Conservation (phyloP, 2,113 vertebrate genomes). For the Cyphomyrus plagiostoma region DNA sequence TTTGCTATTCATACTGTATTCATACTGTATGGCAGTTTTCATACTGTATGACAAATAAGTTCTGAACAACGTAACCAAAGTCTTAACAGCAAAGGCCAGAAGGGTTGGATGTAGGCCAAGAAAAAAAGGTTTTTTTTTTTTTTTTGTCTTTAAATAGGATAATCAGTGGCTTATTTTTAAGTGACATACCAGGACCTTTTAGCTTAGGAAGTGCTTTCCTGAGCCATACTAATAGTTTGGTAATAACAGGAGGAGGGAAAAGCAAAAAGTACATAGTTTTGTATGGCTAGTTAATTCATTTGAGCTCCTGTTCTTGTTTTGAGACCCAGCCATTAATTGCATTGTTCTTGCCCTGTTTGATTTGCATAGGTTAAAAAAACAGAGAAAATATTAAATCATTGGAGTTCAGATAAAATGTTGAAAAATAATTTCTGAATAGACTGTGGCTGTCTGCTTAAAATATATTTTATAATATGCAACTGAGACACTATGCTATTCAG, state of each 20-base stretch:
- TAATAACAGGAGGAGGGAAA: neutral
- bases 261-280: neutral
- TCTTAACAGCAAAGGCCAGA: neutral
- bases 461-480: neutral
- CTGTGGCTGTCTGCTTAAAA: neutral
- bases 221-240: neutral
- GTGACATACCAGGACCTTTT: neutral
- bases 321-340: neutral
- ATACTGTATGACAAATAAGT: neutral
- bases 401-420: neutral
- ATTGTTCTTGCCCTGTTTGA: neutral
- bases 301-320: neutral
- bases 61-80: slow-evolving; percentile 4
- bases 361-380: neutral
- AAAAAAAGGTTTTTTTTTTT: neutral
- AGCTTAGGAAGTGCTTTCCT: neutral
- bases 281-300: neutral
- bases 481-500: neutral
- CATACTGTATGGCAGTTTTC: neutral
- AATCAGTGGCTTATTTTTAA: slow-evolving; percentile 3
- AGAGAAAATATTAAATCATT: neutral
- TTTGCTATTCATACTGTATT: neutral
- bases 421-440: neutral
- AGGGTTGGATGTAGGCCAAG: neutral
- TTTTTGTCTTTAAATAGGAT: neutral